phyloP scores from a whole-genome alignment of 1,140 invertebrate species.

The Drosophila nikananu region DNA sequence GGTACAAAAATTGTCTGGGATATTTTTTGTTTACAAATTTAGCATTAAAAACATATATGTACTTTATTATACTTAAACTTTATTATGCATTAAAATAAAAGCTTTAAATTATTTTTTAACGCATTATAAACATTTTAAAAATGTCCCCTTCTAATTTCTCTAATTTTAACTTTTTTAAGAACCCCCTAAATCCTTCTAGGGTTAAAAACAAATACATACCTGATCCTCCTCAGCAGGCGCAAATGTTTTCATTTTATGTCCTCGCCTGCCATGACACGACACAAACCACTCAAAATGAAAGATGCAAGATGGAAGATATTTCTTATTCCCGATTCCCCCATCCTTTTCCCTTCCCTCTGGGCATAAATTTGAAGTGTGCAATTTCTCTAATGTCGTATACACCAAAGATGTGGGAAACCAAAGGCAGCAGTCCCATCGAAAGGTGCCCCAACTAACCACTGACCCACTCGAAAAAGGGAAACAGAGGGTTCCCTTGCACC shows the following conservation, averaged over 20 bases:
- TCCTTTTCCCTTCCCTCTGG: neutral
- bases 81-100: too few relatives aligned
- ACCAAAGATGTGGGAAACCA: conserved; percentile 11
- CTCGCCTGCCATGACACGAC: conserved; percentile 44
- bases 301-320: conserved; percentile 17
- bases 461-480: conserved; percentile 44
- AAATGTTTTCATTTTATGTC: conserved; percentile 55
- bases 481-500: conserved; percentile 1
- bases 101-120: neutral
- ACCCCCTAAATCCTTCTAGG: neutral
- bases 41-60: neutral
- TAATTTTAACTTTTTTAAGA: neutral
- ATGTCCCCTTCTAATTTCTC: neutral
- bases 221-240: neutral
- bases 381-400: conserved; percentile 42
- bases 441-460: conserved; percentile 37
- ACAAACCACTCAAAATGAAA: conserved; percentile 35
- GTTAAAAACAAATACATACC: conserved; percentile 20
- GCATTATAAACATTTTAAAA: neutral
- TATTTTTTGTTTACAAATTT: too few relatives aligned
- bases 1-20: too few relatives aligned
- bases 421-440: conserved; percentile 4
- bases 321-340: neutral
- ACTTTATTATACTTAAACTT: too few relatives aligned
- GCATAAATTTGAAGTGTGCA: conserved; percentile 59